Percentiles rank a stretch among this genome's conserved stretches.
phyloP scores from a whole-genome alignment of 1,140 invertebrate genomes.

The Chrysomallon squamiferum region DNA sequence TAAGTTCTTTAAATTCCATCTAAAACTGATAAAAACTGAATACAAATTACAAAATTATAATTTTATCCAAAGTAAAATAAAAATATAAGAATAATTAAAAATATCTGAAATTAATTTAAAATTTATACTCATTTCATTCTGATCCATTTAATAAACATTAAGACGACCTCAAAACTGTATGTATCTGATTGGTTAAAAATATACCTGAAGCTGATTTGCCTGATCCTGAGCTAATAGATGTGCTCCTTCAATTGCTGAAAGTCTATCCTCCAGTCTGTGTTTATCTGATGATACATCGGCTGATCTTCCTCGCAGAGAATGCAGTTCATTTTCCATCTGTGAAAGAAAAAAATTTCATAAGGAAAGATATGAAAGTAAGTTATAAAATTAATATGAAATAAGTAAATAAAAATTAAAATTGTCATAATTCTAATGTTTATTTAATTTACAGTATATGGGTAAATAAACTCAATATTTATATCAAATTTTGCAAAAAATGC shows the following conservation, averaged over 20 bases:
- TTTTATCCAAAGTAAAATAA: neutral
- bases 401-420: no score
- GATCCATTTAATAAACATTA: no score
- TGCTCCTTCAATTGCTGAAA: constrained; percentile 49
- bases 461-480: neutral
- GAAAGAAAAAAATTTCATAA: neutral
- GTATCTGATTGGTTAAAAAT: no score
- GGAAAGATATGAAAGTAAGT: no score
- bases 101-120: neutral
- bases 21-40: no score
- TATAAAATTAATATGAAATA: no score
- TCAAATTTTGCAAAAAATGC: neutral
- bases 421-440: no score
- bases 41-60: neutral
- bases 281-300: constrained; percentile 44
- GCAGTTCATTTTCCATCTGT: constrained; percentile 58
- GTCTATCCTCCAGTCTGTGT: constrained; percentile 46
- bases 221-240: constrained; percentile 47
- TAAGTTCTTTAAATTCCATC: constrained; percentile 19
- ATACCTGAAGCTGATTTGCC: constrained; percentile 39
- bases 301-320: constrained; percentile 30
- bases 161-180: no score
- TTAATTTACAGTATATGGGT: neutral
- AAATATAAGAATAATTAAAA: neutral
- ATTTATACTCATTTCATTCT: neutral